Conservation (phyloP, 2,113 vertebrate species). For the Colaptes auratus region DNA sequence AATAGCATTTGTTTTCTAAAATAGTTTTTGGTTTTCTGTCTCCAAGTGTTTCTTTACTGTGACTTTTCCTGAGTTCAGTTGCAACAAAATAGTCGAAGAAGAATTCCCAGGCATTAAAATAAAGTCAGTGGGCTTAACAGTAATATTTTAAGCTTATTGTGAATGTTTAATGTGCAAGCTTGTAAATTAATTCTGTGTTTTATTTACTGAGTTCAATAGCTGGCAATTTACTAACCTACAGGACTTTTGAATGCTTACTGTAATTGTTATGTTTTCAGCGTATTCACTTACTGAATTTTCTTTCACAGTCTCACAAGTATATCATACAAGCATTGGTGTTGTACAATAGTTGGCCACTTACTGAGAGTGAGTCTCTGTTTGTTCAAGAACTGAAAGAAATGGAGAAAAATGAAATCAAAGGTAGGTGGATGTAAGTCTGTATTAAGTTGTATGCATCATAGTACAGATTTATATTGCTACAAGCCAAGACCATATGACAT, state of each 20-base stretch:
- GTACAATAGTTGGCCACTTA: conserved; percentile 85
- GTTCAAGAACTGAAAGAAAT: conserved; percentile 79
- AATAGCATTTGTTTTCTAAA: background rate
- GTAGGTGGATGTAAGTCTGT: conserved; percentile 60
- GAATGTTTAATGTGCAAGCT: background rate
- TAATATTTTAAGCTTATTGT: conserved; percentile 31
- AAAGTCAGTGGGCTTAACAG: conserved; percentile 9
- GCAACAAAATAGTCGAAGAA: background rate
- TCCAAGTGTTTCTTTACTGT: background rate
- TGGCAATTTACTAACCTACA: background rate
- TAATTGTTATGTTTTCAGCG: background rate
- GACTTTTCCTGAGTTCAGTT: background rate
- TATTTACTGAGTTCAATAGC: background rate
- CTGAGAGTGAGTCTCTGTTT: conserved; percentile 78
- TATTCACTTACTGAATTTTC: conserved; percentile 29
- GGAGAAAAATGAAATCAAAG: conserved; percentile 83
- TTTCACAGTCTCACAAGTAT: conserved; percentile 83
- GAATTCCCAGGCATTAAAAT: conserved; percentile 1
- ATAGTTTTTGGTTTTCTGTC: background rate
- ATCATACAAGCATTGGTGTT: conserved; percentile 85
- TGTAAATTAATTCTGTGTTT: conserved; percentile 1
- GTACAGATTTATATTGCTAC: background rate
- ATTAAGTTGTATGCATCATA: background rate
- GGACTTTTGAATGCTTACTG: background rate
- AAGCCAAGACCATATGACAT: background rate